Evolutionary conservation across 2,797 vertebrate genomes (phyloP), one percentile per base, ranked within the genome.

Genomic region (Macrochelys suwanniensis): DNA sequence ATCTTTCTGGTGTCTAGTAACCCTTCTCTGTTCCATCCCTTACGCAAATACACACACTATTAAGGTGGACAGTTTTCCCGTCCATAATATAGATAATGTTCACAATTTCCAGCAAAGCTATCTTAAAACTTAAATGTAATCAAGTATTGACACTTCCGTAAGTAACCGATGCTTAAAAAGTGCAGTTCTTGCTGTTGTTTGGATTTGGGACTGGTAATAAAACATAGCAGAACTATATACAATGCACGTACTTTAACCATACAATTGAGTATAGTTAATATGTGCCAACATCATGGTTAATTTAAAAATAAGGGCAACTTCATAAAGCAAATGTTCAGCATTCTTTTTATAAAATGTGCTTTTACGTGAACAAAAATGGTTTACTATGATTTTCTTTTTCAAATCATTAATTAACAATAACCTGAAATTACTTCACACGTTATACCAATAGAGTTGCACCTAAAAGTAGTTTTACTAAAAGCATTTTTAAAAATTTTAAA

Each of bases 261-360:
- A 23, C 68, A 71, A 3, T 47, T 15, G 0, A 59, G 12, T 78
- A 4, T 57, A 87, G 81, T 93, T 54, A 83, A 10, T 79, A 50
- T 74, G 45, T 87, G 85, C 54, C 85, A 94, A 33, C 71, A 94
- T 49, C n/a, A 33, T 26, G 47, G 2, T 2, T n/a, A 85, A 89
- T 92, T 94, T 94, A 59, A 87, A 95, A 94, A 84, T 47, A 76
- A 92, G 51, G 47, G 51, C 85, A 82, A 56, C 91, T 93, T 61
- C 82, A 54, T 78, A 88, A 89, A 93, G 84, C 51, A 97, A 95
- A 82, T 88, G 65, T 0, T 92, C 78, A 2, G 2, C 82, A 94
- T 53, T 85, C 3, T 94, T 96, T 89, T 97, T 97, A 95, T 96
- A 97, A 97, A 97, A 97, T 88, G 53, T 95, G 8, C 90, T 96